These are phyloP conservation scores for Characodon lateralis DNA, from an alignment of 2,797 vertebrate species.

Conservation along the genomic window DNA sequence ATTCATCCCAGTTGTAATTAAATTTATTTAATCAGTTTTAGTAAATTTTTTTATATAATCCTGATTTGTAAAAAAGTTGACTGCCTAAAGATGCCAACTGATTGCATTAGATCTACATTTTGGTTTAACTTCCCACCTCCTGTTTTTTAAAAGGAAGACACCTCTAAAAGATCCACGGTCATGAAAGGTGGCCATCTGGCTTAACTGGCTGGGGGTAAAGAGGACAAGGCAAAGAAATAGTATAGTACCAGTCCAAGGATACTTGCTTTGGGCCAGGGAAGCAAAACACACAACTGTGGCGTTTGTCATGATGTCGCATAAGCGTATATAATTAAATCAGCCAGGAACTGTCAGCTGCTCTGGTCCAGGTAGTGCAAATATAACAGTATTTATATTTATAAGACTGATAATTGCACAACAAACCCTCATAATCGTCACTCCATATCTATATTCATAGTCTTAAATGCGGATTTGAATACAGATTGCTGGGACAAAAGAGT, in stretches of 20 bases:
- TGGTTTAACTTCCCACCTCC: not conserved
- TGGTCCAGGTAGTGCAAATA: too few species aligned
- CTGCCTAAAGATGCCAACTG: not conserved
- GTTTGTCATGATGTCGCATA: not conserved
- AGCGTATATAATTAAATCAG: too few species aligned
- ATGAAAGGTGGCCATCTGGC: constrained; percentile 1
- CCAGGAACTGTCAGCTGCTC: too few species aligned
- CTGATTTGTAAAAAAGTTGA: not conserved
- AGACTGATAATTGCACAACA: too few species aligned
- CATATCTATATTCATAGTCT: too few species aligned
- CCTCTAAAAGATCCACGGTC: not conserved
- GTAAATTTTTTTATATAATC: not conserved
- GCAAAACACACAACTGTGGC: not conserved
- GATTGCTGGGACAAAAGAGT: too few species aligned
- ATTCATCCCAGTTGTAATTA: too few species aligned
- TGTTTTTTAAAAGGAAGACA: not conserved
- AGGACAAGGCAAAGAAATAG: not conserved
- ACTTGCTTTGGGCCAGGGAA: not conserved
- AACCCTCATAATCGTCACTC: too few species aligned
- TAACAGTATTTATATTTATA: too few species aligned
- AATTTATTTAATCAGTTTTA: not conserved
- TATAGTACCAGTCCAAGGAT: not conserved
- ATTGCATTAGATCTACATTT: not conserved
- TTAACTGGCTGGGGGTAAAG: not conserved
- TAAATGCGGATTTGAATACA: too few species aligned